Conservation (phyloP, 1,140 invertebrate species). For the Helicoverpa zea region DNA sequence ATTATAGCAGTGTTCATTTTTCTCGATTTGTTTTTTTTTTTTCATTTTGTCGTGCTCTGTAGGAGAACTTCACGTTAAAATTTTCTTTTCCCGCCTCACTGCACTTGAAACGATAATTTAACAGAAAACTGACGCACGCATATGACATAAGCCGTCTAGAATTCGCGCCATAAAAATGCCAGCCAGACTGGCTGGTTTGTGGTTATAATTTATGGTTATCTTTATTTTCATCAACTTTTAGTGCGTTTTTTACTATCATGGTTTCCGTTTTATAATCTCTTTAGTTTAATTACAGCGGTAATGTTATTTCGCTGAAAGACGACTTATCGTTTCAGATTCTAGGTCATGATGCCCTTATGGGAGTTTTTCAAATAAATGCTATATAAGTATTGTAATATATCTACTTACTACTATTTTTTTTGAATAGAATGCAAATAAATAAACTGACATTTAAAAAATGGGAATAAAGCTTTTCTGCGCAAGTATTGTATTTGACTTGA, state of each 20-base stretch:
- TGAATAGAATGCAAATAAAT: too few relatives aligned
- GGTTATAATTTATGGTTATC: constrained; percentile 7
- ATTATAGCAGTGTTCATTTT: too few relatives aligned
- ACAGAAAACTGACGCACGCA: constrained; percentile 6
- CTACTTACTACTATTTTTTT: too few relatives aligned
- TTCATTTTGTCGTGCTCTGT: background rate
- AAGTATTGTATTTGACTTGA: too few relatives aligned
- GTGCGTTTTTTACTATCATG: background rate
- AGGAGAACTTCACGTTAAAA: background rate
- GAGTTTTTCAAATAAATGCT: too few relatives aligned
- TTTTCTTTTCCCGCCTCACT: background rate
- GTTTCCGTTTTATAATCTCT: constrained; percentile 1
- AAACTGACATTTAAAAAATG: too few relatives aligned
- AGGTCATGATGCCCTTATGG: too few relatives aligned
- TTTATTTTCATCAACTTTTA: constrained; percentile 3
- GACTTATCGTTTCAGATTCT: too few relatives aligned
- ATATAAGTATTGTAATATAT: too few relatives aligned
- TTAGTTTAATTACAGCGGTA: too few relatives aligned
- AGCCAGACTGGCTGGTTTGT: constrained; percentile 3
- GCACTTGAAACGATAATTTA: constrained; percentile 3
- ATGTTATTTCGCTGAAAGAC: too few relatives aligned
- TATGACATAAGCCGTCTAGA: constrained; percentile 10
- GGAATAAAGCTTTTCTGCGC: too few relatives aligned
- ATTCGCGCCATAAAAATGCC: constrained; percentile 27
- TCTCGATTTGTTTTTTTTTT: background rate